Percentiles rank a stretch among this genome's conserved stretches.
phyloP scores from a whole-genome alignment of 2,797 vertebrate species.

The Poeciliopsis infans region DNA sequence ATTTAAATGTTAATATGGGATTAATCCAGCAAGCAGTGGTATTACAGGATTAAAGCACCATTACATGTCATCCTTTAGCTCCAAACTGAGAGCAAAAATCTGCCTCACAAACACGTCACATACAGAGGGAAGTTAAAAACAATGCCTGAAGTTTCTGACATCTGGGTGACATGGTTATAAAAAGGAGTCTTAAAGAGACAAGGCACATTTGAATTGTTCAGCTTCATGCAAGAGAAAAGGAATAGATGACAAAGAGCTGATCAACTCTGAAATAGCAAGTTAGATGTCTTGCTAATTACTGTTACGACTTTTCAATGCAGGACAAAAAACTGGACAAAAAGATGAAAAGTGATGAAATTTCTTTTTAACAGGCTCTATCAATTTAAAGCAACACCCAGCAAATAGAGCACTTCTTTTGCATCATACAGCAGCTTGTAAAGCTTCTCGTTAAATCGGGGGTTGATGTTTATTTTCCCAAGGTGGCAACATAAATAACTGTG shows the following conservation, averaged over 20 bases:
- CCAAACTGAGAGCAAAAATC: conserved; percentile 63
- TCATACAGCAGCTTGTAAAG: conserved; percentile 30
- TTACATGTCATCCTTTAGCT: conserved; percentile 64
- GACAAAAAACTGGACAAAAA: conserved; percentile 41
- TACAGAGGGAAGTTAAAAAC: conserved; percentile 36
- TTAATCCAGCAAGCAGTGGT: conserved; percentile 59
- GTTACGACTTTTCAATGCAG: conserved; percentile 28
- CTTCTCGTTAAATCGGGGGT: neutral
- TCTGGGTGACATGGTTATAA: conserved; percentile 11
- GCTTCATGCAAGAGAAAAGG: neutral
- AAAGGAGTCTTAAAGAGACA: conserved; percentile 18
- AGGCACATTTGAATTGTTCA: conserved; percentile 7
- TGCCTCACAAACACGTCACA: conserved; percentile 55
- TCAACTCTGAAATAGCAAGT: conserved; percentile 11
- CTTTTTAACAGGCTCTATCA: conserved; percentile 9
- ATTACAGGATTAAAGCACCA: conserved; percentile 68
- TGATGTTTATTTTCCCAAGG: neutral
- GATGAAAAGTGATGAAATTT: conserved; percentile 22
- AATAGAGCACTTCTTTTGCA: conserved; percentile 31
- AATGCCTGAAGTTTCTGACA: conserved; percentile 40
- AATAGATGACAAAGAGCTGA: conserved; percentile 11
- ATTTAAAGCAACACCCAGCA: neutral
- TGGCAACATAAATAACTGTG: neutral
- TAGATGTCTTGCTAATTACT: conserved; percentile 20
- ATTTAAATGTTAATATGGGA: conserved; percentile 74